These are phyloP conservation scores for Patella ulyssiponensis DNA, from an alignment of 2,888 invertebrate genomes.

Conservation along the genomic window DNA sequence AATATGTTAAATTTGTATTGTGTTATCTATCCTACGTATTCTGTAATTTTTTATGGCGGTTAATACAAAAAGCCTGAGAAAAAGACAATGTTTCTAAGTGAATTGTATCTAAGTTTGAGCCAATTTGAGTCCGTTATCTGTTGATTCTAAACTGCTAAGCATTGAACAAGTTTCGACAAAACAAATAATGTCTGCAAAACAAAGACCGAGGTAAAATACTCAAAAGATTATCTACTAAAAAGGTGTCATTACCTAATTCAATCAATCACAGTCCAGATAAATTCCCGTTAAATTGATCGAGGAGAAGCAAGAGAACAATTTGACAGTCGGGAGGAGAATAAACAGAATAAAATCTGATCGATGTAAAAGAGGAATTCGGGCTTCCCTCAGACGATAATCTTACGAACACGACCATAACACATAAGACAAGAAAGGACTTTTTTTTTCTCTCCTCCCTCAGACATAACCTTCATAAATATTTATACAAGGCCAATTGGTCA, in stretches of 20 bases:
- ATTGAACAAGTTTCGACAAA: slow-evolving; percentile 6
- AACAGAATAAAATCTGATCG: not conserved
- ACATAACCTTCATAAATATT: not conserved
- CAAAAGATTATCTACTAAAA: slow-evolving; percentile 12
- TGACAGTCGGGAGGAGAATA: not conserved
- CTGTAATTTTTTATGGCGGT: too few species aligned
- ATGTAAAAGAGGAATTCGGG: not conserved
- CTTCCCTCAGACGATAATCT: not conserved
- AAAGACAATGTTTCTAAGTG: too few species aligned
- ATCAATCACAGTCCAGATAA: not conserved
- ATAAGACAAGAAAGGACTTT: too few species aligned
- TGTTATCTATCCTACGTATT: too few species aligned
- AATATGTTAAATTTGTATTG: too few species aligned
- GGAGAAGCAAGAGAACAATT: not conserved
- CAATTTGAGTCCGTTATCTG: not conserved
- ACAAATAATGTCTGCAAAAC: not conserved
- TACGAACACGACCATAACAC: not conserved
- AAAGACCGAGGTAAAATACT: not conserved
- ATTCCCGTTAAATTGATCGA: not conserved
- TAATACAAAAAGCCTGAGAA: too few species aligned
- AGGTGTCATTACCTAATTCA: slow-evolving; percentile 8
- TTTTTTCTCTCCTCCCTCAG: too few species aligned
- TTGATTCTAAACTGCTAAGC: slow-evolving; percentile 1
- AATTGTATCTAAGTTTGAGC: slow-evolving; percentile 12
- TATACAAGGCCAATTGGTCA: not conserved